These are phyloP conservation scores for Sycophila texana DNA, from an alignment of 2,888 invertebrate species.

Conservation along the genomic window DNA sequence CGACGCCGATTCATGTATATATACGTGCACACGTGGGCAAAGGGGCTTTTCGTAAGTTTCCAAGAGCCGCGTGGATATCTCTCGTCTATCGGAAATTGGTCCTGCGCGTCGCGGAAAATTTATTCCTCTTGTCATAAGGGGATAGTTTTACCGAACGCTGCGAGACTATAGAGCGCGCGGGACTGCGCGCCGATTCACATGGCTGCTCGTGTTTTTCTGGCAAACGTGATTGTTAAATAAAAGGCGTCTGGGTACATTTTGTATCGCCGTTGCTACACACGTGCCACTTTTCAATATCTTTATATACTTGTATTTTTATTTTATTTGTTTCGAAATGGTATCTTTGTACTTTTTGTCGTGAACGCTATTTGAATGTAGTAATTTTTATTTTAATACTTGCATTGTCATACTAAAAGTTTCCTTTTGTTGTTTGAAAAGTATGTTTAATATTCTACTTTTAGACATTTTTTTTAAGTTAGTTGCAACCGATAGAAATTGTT, in stretches of 20 bases:
- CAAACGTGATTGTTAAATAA: background rate
- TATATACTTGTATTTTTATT: background rate
- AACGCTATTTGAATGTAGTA: too few species aligned
- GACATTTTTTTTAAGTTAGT: too few species aligned
- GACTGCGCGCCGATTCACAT: conserved; percentile 10
- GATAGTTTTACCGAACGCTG: background rate
- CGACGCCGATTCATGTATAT: conserved; percentile 8
- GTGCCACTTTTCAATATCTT: too few species aligned
- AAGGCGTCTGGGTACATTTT: background rate
- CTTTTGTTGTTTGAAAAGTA: too few species aligned
- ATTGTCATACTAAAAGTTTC: too few species aligned
- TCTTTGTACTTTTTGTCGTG: too few species aligned
- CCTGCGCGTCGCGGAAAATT: conserved; percentile 20
- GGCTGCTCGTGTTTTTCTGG: background rate
- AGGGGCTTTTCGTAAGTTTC: conserved; percentile 46
- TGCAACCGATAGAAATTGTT: too few species aligned
- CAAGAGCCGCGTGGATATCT: conserved; percentile 33
- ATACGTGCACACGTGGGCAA: background rate
- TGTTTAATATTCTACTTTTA: too few species aligned
- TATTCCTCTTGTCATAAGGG: conserved; percentile 12
- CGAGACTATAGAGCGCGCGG: background rate
- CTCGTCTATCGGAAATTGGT: conserved; percentile 38
- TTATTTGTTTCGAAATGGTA: too few species aligned
- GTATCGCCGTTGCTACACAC: too few species aligned
- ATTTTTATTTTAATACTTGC: too few species aligned